Conservation (phyloP, 2,888 invertebrate species). For the Stomorhina lunata region DNA sequence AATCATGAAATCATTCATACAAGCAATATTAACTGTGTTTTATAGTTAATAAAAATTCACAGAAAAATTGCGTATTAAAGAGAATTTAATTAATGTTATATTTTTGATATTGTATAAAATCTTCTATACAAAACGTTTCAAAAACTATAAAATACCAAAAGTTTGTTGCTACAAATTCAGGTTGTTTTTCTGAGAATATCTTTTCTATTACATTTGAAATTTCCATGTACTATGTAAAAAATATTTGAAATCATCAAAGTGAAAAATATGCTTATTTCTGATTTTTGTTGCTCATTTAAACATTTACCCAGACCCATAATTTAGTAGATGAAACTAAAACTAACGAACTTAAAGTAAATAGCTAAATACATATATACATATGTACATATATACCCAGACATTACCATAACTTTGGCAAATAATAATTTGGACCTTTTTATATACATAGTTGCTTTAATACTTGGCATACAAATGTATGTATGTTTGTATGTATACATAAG, state of each 20-base stretch:
- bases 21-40: too few species aligned
- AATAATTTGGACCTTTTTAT: background rate
- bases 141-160: background rate
- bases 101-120: background rate
- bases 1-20: too few species aligned
- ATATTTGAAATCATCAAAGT: conserved; percentile 38
- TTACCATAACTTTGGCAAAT: background rate
- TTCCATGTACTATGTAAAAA: too few species aligned
- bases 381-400: background rate
- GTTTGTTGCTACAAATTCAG: background rate
- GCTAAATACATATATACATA: background rate
- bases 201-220: too few species aligned
- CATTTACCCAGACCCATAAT: background rate
- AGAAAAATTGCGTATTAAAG: background rate
- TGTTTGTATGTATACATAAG: background rate
- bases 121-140: background rate
- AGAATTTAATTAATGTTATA: background rate
- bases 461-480: background rate
- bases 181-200: conserved; percentile 1
- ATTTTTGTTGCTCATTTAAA: conserved; percentile 42
- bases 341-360: background rate
- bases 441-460: too few species aligned
- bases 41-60: too few species aligned
- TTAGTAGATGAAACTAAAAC: background rate
- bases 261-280: conserved; percentile 52